phyloP scores from a whole-genome alignment of 92 coral and sea anemone genomes.

The Plumapathes pennacea region DNA sequence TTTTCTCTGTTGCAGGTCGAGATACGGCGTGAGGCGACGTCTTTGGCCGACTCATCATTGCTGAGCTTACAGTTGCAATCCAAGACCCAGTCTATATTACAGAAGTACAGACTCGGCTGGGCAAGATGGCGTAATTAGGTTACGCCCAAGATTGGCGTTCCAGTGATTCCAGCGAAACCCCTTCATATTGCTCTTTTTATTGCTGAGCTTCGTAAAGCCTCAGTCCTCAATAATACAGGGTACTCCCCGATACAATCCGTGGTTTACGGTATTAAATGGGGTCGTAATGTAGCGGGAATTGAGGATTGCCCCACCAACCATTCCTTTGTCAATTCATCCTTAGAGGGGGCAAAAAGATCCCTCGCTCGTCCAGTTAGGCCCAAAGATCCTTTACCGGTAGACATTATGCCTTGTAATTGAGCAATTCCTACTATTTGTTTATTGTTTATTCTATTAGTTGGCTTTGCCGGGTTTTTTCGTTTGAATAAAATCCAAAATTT shows the following conservation, averaged over 20 bases:
- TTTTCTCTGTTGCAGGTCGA: background rate
- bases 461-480: constrained; percentile 54
- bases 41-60: background rate
- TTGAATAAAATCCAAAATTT: constrained; percentile 16
- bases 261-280: constrained; percentile 35
- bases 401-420: constrained; percentile 15
- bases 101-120: constrained; percentile 30
- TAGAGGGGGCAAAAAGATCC: constrained; percentile 52
- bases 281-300: constrained; percentile 33
- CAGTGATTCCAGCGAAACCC: constrained; percentile 28
- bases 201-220: background rate
- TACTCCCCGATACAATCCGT: background rate
- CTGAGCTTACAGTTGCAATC: constrained; percentile 4
- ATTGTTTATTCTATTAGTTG: constrained; percentile 39
- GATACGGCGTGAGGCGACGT: background rate
- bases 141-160: constrained; percentile 6
- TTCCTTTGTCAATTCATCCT: constrained; percentile 35
- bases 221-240: background rate
- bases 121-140: constrained; percentile 18
- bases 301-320: constrained; percentile 40
- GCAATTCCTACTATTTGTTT: constrained; percentile 24
- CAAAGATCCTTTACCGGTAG: constrained; percentile 51
- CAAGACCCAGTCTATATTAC: constrained; percentile 14
- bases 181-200: constrained; percentile 24
- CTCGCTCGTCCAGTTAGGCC: constrained; percentile 47